phyloP scores from a whole-genome alignment of 2,113 vertebrate genomes.

The Cinclus mexicanus region DNA sequence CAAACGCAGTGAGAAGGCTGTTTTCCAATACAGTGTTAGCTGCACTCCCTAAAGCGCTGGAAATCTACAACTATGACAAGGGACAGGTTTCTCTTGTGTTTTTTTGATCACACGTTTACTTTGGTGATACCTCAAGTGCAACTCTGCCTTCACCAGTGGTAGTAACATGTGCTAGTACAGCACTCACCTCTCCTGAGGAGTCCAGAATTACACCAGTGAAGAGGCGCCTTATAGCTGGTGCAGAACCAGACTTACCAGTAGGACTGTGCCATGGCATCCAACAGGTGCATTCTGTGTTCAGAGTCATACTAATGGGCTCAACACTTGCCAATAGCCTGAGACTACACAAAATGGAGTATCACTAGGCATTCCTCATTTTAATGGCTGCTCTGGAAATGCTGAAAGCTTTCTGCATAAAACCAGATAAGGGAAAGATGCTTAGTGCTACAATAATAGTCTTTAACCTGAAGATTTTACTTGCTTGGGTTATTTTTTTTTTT shows the following conservation, averaged over 20 bases:
- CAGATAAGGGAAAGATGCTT: neutral
- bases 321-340: neutral
- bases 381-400: neutral
- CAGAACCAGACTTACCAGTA: neutral
- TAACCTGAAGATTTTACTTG: neutral
- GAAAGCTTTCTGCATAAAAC: neutral
- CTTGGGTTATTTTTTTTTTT: neutral
- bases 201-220: rapidly evolving
- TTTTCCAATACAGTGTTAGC: neutral
- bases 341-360: neutral
- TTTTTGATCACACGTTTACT: neutral
- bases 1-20: neutral
- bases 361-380: neutral
- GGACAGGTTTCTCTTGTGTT: neutral
- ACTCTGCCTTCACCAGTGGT: neutral
- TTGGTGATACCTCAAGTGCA: neutral
- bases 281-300: neutral
- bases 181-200: neutral
- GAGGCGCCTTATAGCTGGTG: neutral
- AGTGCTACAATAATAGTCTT: neutral
- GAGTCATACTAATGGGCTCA: neutral
- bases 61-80: neutral
- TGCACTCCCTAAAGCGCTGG: neutral
- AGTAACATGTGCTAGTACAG: neutral
- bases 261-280: neutral